Conservation (phyloP, 2,888 invertebrate species). For the Dusona sp. region DNA sequence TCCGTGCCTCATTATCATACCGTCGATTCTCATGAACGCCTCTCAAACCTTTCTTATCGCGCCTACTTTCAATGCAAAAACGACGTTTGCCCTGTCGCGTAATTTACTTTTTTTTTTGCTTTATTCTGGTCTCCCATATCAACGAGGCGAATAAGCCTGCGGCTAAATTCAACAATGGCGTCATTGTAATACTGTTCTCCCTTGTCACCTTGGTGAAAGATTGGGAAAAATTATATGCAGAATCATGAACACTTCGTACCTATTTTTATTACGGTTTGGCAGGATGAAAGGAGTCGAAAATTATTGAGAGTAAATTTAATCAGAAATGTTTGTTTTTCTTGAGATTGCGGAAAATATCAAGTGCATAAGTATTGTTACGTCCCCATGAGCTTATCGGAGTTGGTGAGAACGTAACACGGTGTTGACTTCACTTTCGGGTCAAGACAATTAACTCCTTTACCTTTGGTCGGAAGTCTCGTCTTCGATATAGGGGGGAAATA, state of each 20-base stretch:
- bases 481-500: too few species aligned
- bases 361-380: neutral
- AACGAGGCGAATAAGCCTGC: constrained; percentile 13
- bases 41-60: constrained; percentile 50
- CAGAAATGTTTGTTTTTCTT: neutral
- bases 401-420: too few species aligned
- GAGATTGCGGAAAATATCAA: neutral
- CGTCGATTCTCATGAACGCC: constrained; percentile 31
- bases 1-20: constrained; percentile 32
- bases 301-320: neutral
- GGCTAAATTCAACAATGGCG: constrained; percentile 19
- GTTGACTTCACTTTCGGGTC: too few species aligned
- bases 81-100: constrained; percentile 14
- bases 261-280: neutral
- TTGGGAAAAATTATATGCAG: neutral
- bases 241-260: neutral
- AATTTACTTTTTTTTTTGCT: constrained; percentile 31
- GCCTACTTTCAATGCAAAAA: constrained; percentile 59
- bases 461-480: too few species aligned
- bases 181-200: constrained; percentile 38
- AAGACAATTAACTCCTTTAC: too few species aligned
- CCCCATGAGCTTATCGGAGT: too few species aligned
- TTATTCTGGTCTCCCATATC: neutral
- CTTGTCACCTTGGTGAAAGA: neutral
- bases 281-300: neutral